phyloP scores from a whole-genome alignment of 2,888 invertebrate genomes.

The Dicycla oo region DNA sequence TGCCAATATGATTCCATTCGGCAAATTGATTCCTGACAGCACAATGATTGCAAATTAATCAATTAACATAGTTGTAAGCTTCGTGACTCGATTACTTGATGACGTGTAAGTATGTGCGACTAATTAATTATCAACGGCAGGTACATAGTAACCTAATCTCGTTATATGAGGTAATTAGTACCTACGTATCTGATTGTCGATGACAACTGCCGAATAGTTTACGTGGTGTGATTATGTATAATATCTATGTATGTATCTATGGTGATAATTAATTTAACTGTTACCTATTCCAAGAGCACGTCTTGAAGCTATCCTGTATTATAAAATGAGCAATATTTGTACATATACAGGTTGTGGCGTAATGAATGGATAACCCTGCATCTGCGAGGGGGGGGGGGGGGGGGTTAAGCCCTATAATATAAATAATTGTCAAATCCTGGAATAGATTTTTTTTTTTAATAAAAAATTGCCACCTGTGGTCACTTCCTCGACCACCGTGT shows the following conservation, averaged over 20 bases:
- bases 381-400: too few relatives aligned
- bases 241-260: not conserved
- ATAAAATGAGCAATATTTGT: too few relatives aligned
- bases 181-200: slow-evolving; percentile 51
- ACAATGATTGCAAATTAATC: slow-evolving; percentile 64
- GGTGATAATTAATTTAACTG: not conserved
- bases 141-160: slow-evolving; percentile 61
- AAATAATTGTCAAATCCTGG: too few relatives aligned
- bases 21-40: slow-evolving; percentile 55
- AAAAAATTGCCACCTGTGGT: too few relatives aligned
- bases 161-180: slow-evolving; percentile 57
- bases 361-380: too few relatives aligned
- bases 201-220: slow-evolving; percentile 38
- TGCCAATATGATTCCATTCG: slow-evolving; percentile 57
- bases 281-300: not conserved
- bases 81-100: slow-evolving; percentile 62
- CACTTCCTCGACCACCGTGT: too few relatives aligned
- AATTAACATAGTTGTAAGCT: slow-evolving; percentile 58
- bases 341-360: too few relatives aligned
- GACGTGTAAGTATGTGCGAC: slow-evolving; percentile 53
- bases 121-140: slow-evolving; percentile 64
- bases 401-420: too few relatives aligned
- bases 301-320: too few relatives aligned
- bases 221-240: not conserved
- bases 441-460: too few relatives aligned